Conservation (phyloP, 2,888 invertebrate species). For the Cybosia mesomella region DNA sequence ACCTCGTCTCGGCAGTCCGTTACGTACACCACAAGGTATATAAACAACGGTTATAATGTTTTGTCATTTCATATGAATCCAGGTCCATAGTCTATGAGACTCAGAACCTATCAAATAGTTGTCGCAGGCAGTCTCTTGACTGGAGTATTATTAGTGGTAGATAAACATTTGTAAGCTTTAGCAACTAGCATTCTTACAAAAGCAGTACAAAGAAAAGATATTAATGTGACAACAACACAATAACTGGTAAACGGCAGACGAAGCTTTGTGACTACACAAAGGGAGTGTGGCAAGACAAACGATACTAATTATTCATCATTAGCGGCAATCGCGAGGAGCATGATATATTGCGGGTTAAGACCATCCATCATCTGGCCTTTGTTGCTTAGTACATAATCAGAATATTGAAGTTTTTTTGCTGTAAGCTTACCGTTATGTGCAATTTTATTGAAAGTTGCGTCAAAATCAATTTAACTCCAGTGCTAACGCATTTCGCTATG, state of each 20-base stretch:
- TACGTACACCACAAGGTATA: too few relatives aligned
- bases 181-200: constrained; percentile 24
- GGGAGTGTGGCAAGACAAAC: constrained; percentile 67
- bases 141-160: neutral
- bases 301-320: constrained; percentile 77
- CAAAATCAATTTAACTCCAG: constrained; percentile 15
- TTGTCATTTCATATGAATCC: too few relatives aligned
- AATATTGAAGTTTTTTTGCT: constrained; percentile 8
- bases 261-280: constrained; percentile 56
- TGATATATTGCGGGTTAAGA: constrained; percentile 63
- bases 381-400: constrained; percentile 42
- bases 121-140: neutral
- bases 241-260: constrained; percentile 47
- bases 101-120: neutral
- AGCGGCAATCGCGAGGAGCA: constrained; percentile 59
- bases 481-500: constrained; percentile 13
- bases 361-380: constrained; percentile 67
- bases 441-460: constrained; percentile 15
- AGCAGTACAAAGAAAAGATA: constrained; percentile 41
- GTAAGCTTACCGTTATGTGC: constrained; percentile 10
- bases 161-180: constrained; percentile 4
- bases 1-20: too few relatives aligned
- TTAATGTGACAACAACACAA: constrained; percentile 55
- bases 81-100: neutral
- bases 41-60: too few relatives aligned